Evolutionary conservation across 2,888 invertebrate species (phyloP), one percentile per base, ranked within the genome.

Genomic region (Holacanthella duospinosa): DNA sequence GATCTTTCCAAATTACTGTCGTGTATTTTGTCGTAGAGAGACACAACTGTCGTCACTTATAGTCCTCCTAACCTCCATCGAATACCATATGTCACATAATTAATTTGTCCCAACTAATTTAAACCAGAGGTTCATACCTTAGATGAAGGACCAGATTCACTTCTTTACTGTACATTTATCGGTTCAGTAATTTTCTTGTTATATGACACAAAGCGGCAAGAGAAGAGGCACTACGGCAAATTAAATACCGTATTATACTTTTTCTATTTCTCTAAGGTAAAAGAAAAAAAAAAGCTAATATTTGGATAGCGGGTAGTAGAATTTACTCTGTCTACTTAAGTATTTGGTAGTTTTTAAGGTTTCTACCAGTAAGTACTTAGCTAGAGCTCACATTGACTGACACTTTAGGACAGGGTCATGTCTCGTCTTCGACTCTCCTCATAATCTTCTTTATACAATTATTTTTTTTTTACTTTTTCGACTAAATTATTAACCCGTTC

Each of bases 211-310:
- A n/a, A n/a, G n/a, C n/a, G n/a, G n/a, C n/a, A n/a, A n/a, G n/a
- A n/a, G n/a, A n/a, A 36, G 16, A 36, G 36, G 9, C 36, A 36
- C 36, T 48, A 9, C 48, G 48, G 21, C 48, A n/a, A 4, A 48
- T n/a, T 21, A 48, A 48, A 48, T 4, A 4, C n/a, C 21, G 19
- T 48, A 36, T 36, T 36, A n/a, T 36, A 36, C 36, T 36, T 36
- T 36, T 6, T 6, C 36, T 12, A 12, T 36, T 36, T 48, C n/a
- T 48, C n/a, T n/a, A 36, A 36, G 36, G 19, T 21, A 48, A 4
- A 48, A 48, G n/a, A n/a, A n/a, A n/a, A n/a, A n/a, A n/a, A n/a
- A n/a, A n/a, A 21, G 19, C 48, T 48, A 48, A 48, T 48, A 48
- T 48, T 48, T 48, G 21, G 12, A n/a, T 48, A 48, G 48, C 21